These are phyloP conservation scores for Thamnophis sirtalis DNA, from an alignment of 2,113 vertebrate genomes.

Conservation along the genomic window DNA sequence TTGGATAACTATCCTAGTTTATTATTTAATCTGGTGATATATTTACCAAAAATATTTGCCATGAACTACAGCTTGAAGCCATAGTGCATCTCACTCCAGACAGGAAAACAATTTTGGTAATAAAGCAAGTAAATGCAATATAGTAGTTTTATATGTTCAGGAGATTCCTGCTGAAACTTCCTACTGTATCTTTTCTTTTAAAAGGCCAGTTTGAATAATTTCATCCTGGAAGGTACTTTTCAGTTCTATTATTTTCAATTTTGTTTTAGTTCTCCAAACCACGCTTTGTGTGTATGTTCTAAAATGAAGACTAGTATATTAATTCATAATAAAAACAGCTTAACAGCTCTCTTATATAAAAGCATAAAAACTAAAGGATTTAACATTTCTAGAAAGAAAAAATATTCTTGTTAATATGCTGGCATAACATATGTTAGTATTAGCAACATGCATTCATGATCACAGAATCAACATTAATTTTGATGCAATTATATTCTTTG, in stretches of 20 bases:
- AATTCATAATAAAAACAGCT: background rate
- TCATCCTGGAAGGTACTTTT: background rate
- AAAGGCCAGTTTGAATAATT: background rate
- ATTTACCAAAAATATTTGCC: constrained; percentile 10
- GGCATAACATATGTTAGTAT: background rate
- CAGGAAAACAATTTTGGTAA: background rate
- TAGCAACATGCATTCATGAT: background rate
- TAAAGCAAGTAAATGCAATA: background rate
- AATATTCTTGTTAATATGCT: background rate
- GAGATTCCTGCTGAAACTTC: constrained; percentile 9
- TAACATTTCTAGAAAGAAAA: background rate
- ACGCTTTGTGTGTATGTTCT: background rate
- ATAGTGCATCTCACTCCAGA: background rate
- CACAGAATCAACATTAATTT: background rate
- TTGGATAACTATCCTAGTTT: constrained; percentile 9
- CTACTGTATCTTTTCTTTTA: background rate
- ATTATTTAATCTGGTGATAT: constrained; percentile 17
- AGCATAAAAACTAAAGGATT: background rate
- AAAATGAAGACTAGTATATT: background rate
- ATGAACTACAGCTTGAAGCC: constrained; percentile 1
- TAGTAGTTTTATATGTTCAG: background rate
- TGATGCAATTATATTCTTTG: background rate
- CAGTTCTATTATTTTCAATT: background rate
- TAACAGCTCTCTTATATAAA: background rate
- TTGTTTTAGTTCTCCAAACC: background rate